Percentiles rank a stretch among this genome's conserved stretches.
These are phyloP conservation scores for Ceratitis capitata DNA, from an alignment of 1,140 invertebrate species.

Conservation along the genomic window DNA sequence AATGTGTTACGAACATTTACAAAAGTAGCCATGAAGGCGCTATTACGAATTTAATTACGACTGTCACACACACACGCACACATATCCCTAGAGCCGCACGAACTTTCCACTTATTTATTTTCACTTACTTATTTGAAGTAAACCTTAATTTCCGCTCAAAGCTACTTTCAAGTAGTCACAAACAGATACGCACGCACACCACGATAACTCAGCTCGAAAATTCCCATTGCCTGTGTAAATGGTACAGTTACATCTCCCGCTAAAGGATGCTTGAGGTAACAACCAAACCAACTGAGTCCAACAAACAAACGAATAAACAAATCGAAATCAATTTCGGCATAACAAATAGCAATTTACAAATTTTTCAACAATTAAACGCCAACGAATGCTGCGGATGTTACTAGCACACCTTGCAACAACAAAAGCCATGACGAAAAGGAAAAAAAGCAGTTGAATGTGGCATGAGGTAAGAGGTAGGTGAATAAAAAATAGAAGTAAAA, in stretches of 20 bases:
- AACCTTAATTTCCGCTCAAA: conserved; percentile 14
- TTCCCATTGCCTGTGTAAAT: not conserved
- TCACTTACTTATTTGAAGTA: not conserved
- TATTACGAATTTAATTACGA: conserved; percentile 34
- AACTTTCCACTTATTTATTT: not conserved
- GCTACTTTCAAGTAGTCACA: conserved; percentile 11
- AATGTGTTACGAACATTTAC: not conserved
- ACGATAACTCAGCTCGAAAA: not conserved
- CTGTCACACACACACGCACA: not conserved
- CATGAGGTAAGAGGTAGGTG: not conserved
- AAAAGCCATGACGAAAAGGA: not conserved
- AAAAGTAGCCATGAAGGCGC: not conserved
- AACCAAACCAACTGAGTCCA: not conserved
- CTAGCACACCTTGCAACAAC: not conserved
- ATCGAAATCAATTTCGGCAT: conserved; percentile 26
- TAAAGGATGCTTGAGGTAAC: not conserved
- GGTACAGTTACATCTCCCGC: not conserved
- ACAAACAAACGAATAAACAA: conserved; percentile 17
- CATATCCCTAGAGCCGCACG: too few relatives aligned
- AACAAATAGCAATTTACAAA: conserved; percentile 29
- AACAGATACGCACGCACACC: not conserved
- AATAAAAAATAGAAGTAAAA: not conserved
- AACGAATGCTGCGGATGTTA: too few relatives aligned
- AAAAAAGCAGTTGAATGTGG: too few relatives aligned
- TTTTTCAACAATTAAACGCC: conserved; percentile 20